Base-by-base conservation (phyloP, 2,888 invertebrate genomes). In the Bombyx huttoni region DNA sequence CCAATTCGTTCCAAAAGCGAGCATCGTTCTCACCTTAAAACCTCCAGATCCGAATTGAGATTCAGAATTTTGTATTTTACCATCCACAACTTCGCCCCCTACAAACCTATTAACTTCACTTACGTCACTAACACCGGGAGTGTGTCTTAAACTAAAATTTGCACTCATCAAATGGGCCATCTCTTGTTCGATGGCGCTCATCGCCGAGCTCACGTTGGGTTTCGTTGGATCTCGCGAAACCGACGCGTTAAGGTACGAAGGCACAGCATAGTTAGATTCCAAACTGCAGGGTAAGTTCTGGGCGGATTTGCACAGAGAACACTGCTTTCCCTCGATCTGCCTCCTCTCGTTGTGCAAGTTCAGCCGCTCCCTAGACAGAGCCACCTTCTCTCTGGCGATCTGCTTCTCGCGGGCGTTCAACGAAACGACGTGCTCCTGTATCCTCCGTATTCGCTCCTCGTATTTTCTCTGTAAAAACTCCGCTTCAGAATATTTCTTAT, bases 351-450 rank as follows among this genome's bases (percentile, higher is more conserved):
- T 90, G 56, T 91, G 91, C 34, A 91, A 68, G 53, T 78, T 79
- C 52, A 91, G 61, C 58, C 91, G 79, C 65, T 92, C 91, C 60
- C 90, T 89, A 0, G 91, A 91, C 9, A 91, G 62, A 3, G 83
- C 76, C 0, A 91, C 88, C 68, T 92, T 91, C 61, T 92, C 91
- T 67, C 85, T 90, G 0, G 91, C 90, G 46, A 92, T 83, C 59
- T 90, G 90, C 61, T 91, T 91, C 57, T 92, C 91, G 60, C 91
- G 82, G 10, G 73, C 67, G 14, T 90, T 87, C 13, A 92, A 63
- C 0, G 90, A 89, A 3, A 86, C 75, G 3, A 90, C 84, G 55
- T 91, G 91, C 55, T 84, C 89, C 67, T 91, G 91, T 45, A 91
- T 81, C 49, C 90, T 82, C 48, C 88, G 75, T 54, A 91, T 81